Base-by-base conservation (phyloP, 2,888 invertebrate genomes). In the Clivina fossor region DNA sequence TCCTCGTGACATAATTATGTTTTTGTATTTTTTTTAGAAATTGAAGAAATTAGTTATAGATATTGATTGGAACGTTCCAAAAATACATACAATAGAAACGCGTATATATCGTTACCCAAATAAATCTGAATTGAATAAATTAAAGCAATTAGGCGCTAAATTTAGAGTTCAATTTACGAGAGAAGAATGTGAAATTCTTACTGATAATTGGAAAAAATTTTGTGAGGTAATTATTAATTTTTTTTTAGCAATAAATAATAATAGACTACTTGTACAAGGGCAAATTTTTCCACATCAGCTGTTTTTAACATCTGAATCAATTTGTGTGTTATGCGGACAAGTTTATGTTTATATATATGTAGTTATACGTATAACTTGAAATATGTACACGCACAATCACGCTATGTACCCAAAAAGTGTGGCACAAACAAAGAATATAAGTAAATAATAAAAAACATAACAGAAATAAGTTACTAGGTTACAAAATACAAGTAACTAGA, bases 181-280 rank as follows among this genome's bases (percentile, higher is more conserved):
- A 28, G 32, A 24, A 2, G 55, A 55, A 40, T 20, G 32, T 8
- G 11, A 38, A 13, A 47, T 2, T 4, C 38, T 55, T 15, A 9
- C 19, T 3, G 35, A 15, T 20, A 55, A 55, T 28, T 55, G 38
- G 40, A 1, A 3, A 5, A 4, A 26, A 11, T 55, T 55, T 22
- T 47, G 40, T 18, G 32, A 20, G 16, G 38, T 51, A 51, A 8
- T 11, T 9, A 9, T 8, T 8, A 9, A 18, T 19, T 41, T 22
- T 9, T 41, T 41, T 11, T 8, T 9, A 9, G 4, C 4, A 33
- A 33, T 8, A 33, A 8, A 9, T 24, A 24, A 24, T 7, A 24
- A 24, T 7, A 24, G 4, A 24, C 9, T 9, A 7, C 4, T 24
- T 24, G 4, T 24, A 24, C 9, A 43, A n/a, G n/a, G n/a, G n/a